phyloP scores from a whole-genome alignment of 2,888 invertebrate species.

The Cantharis lateralis region DNA sequence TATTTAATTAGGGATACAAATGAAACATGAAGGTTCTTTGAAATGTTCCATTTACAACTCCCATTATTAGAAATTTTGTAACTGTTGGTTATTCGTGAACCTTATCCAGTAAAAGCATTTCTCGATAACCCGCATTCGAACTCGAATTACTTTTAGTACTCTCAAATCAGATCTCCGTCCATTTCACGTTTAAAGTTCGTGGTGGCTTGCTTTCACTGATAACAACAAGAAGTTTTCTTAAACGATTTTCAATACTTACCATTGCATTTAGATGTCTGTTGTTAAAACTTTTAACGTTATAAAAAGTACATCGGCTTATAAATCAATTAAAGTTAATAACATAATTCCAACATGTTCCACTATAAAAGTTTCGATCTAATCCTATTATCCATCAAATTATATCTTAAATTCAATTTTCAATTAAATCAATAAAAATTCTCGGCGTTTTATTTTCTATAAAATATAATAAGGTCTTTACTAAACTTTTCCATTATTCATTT shows the following conservation, averaged over 20 bases:
- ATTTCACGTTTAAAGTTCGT: slow-evolving; percentile 8
- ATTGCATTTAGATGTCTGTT: background rate
- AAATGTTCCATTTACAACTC: background rate
- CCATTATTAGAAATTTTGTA: slow-evolving; percentile 2
- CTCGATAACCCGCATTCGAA: slow-evolving; percentile 10
- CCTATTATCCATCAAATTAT: background rate
- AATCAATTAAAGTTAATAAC: background rate
- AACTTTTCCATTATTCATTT: background rate
- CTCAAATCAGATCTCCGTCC: slow-evolving; percentile 10
- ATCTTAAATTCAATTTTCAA: background rate
- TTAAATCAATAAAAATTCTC: background rate
- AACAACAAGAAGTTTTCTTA: slow-evolving; percentile 9
- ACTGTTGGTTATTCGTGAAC: background rate
- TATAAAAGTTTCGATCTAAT: background rate
- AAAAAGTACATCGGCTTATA: background rate
- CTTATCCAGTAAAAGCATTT: slow-evolving; percentile 5
- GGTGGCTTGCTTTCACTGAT: slow-evolving; percentile 9
- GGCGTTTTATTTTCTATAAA: background rate
- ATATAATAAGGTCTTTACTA: background rate
- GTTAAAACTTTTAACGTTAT: background rate
- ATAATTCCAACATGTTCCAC: background rate
- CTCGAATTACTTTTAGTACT: slow-evolving; percentile 5
- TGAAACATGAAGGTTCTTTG: background rate
- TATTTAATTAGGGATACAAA: background rate
- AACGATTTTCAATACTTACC: slow-evolving; percentile 10